Evolutionary conservation across 2,888 invertebrate genomes (phyloP), one percentile per base, ranked within the genome.

Genomic region (Aphelenchoides bicaudatus): DNA sequence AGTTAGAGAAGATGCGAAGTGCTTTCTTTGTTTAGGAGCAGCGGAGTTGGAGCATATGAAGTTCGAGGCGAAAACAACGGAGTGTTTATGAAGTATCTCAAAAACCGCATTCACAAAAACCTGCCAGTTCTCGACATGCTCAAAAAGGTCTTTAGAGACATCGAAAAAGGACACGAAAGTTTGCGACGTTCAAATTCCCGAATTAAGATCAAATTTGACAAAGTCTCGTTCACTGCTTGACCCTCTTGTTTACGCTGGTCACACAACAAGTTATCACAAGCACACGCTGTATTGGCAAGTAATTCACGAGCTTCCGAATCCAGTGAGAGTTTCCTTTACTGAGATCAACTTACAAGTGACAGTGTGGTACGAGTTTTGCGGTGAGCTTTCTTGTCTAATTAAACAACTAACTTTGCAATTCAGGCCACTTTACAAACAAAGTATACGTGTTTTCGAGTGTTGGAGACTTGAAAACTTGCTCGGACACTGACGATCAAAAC

Each of bases 171-270:
- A 80, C 60, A 52, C 57, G 28, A 69, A 72, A 37, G 78, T 78
- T 4, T 55, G 68, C 49, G 69, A 73, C 48, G 69, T 73, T 16
- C 81, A 81, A 68, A 74, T 80, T 30, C 80, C 81, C 1, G 81
- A 81, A 59, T 67, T 80, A 19, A 67, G 78, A 16, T 75, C 78
- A 2, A 80, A 80, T 50, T 59, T 81, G 28, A 69, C 74, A 2
- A 73, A 75, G 10, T 73, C 74, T 28, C 65, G 80, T 25, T 78
- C 78, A 47, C 66, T 82, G 25, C 62, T 74, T 21, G 81, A 82
- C 65, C 73, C 71, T 21, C 74, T 81, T 37, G 71, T 67, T 10
- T 70, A 59, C 53, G 64, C 68, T 28, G 78, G 78, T 1, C 78
- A 78, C 62, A 78, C 78, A 2, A 59, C 54, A 4, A 73, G 75